phyloP scores from a whole-genome alignment of 92 coral and sea anemone genomes.

The Isaurus tuberculatus region DNA sequence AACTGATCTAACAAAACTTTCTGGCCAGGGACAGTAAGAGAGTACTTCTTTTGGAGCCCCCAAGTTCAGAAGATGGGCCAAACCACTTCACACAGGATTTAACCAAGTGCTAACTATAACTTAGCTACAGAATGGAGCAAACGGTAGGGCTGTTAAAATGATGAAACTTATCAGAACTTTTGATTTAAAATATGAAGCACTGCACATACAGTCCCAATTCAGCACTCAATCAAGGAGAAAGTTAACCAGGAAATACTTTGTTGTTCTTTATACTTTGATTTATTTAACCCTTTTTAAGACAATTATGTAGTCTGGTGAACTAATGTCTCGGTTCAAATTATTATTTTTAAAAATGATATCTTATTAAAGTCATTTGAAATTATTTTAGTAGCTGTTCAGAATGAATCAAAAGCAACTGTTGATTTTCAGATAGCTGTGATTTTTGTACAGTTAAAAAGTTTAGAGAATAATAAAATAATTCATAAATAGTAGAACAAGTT shows the following conservation, averaged over 20 bases:
- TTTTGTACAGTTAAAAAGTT: no score
- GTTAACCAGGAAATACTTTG: slow-evolving; percentile 45
- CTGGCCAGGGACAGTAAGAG: slow-evolving; percentile 34
- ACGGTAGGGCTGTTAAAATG: slow-evolving; percentile 58
- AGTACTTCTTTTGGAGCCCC: slow-evolving; percentile 40
- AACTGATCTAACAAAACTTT: slow-evolving; percentile 38
- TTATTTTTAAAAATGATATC: not conserved
- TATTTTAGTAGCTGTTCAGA: not conserved
- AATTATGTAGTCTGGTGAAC: no score
- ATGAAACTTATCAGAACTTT: not conserved
- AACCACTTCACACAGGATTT: slow-evolving; percentile 53
- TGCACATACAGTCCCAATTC: not conserved
- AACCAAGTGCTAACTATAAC: slow-evolving; percentile 65
- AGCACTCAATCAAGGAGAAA: slow-evolving; percentile 50
- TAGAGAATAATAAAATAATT: no score
- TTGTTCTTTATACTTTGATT: not conserved
- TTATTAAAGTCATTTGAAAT: not conserved
- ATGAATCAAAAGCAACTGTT: not conserved
- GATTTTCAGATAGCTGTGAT: not conserved
- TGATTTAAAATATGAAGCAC: not conserved
- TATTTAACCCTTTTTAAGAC: not conserved
- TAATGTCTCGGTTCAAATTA: no score
- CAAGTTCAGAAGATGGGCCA: slow-evolving; percentile 52
- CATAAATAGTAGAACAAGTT: no score
- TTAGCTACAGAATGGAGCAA: slow-evolving; percentile 71